Percentiles rank a stretch among this genome's conserved stretches.
Conservation (phyloP, 2,888 invertebrate genomes). For the Eremobia ochroleuca region DNA sequence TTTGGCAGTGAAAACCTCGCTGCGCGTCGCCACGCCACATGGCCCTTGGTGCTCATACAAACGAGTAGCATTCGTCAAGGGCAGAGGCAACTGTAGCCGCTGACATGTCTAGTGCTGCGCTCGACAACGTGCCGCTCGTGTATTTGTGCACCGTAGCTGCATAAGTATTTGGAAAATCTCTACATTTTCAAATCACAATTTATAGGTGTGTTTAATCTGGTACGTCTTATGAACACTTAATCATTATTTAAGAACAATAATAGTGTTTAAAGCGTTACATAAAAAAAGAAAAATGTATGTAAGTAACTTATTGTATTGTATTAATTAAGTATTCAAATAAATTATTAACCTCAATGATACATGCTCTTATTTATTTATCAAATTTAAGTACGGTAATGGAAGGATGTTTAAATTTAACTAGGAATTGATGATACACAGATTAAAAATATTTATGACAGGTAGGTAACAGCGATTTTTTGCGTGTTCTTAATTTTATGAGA, state of each 20-base stretch:
- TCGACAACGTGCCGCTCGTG: not conserved
- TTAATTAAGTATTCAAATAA: conserved; percentile 23
- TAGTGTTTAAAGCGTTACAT: not conserved
- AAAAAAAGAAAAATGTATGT: not conserved
- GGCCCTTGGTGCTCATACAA: not conserved
- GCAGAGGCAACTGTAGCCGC: not conserved
- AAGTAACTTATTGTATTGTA: conserved; percentile 12
- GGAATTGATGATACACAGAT: not conserved
- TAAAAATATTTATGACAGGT: not conserved
- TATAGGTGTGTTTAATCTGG: not conserved
- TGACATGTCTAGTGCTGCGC: not conserved
- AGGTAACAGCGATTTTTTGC: not conserved
- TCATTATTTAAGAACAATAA: conserved; percentile 19
- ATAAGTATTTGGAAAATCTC: not conserved
- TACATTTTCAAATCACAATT: not conserved
- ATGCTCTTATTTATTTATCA: conserved; percentile 22
- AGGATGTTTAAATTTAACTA: not conserved
- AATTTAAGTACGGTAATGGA: not conserved
- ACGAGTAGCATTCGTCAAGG: not conserved
- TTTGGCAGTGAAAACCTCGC: not conserved
- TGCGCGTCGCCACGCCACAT: too few relatives aligned
- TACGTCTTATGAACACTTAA: not conserved
- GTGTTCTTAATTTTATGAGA: not conserved
- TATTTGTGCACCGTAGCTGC: not conserved
- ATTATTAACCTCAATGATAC: conserved; percentile 41